Evolutionary conservation across 2,113 vertebrate species (phyloP), one percentile per base, ranked within the genome.

Genomic region (Neodontobutis hainanensis): DNA sequence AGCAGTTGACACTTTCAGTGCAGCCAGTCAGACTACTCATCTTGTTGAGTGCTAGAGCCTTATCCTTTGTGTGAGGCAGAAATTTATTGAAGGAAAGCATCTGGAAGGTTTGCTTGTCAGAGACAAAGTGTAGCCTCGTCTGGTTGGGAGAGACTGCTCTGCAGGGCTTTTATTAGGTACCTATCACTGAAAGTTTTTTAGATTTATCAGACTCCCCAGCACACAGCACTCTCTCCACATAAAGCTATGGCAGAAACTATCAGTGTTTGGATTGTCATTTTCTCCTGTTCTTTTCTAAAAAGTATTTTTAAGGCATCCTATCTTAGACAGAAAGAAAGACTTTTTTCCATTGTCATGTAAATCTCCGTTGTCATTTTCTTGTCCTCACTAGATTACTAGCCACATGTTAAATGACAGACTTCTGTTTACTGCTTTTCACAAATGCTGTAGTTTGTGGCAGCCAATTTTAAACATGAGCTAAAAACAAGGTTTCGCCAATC

Each of bases 41-140:
- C 81, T 70, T 73, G 43, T 9, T 65, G 62, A 79, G 73, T 57
- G 75, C 65, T 60, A 4, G 61, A 61, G 59, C 71, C 77, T 75
- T 65, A 63, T 85, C 74, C 75, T 71, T 44, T 51, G 47, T 64
- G 75, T 73, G 75, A 83, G 82, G 63, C 61, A 65, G 66, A 75
- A 46, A 83, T 78, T 36, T 77, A 87, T 85, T 73, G 73, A 82
- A 46, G 71, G 64, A 82, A 75, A 75, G 71, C 66, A 69, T 87
- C 66, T 80, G 71, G 73, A 82, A 69, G 73, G 68, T 43, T 71
- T 61, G 73, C 68, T 83, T 80, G 80, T 86, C 87, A 81, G 70
- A 80, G 84, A 89, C 81, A 73, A 75, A 87, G 72, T 83, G 76
- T 65, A 60, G 67, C 62, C 68, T 83, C 73, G 74, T 69, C 59